A percentile compares a stretch with the other conserved stretches of the same genome.
phyloP scores from a whole-genome alignment of 2,113 vertebrate genomes.

The Ifrita kowaldi region DNA sequence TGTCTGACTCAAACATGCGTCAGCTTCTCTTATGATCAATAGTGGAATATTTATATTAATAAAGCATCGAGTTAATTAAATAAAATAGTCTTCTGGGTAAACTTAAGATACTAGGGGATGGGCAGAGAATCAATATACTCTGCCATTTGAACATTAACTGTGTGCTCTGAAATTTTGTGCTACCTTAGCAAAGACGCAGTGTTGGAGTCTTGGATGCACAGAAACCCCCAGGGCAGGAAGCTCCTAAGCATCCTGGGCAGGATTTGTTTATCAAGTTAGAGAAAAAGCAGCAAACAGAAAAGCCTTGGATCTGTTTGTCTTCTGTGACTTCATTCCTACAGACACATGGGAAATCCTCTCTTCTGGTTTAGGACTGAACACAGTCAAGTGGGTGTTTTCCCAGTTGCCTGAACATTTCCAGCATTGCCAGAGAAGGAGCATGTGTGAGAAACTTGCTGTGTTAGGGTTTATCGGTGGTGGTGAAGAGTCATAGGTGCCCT shows the following conservation, averaged over 20 bases:
- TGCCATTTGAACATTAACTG: constrained; percentile 76
- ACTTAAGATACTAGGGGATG: constrained; percentile 82
- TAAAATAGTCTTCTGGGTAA: constrained; percentile 86
- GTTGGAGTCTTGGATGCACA: constrained; percentile 7
- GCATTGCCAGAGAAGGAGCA: background rate
- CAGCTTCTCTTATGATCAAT: constrained; percentile 92
- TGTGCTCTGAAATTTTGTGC: constrained; percentile 78
- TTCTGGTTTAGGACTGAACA: background rate
- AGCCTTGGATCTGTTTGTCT: background rate
- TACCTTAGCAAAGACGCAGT: constrained; percentile 47
- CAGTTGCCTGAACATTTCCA: background rate
- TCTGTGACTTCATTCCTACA: background rate
- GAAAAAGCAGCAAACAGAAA: background rate
- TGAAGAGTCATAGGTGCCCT: background rate
- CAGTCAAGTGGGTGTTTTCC: background rate
- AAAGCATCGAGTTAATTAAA: constrained; percentile 94
- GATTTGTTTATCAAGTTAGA: background rate
- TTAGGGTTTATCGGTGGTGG: background rate
- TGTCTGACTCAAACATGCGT: constrained; percentile 81
- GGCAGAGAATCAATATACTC: constrained; percentile 75
- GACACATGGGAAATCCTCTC: background rate
- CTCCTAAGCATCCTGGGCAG: background rate
- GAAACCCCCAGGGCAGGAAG: background rate
- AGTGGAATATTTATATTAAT: constrained; percentile 98
- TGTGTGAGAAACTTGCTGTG: accelerated